These are phyloP conservation scores for Vimba vimba DNA, from an alignment of 2,113 vertebrate genomes.

Conservation along the genomic window DNA sequence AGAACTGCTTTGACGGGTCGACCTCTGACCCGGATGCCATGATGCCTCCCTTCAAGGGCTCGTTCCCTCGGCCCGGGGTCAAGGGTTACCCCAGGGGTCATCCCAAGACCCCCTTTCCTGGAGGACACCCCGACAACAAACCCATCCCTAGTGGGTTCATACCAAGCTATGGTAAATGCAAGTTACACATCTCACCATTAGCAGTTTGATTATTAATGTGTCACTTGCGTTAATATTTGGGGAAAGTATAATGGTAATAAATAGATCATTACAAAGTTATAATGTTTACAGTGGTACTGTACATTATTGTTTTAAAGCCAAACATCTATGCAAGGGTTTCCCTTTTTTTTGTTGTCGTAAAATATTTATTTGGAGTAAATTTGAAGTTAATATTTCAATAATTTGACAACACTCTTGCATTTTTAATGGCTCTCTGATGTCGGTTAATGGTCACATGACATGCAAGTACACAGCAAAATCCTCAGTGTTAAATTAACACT, in stretches of 20 bases:
- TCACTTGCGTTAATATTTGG: background rate
- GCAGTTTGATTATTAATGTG: background rate
- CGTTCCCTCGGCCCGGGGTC: conserved; percentile 75
- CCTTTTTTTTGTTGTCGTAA: background rate
- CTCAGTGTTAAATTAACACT: too few relatives aligned
- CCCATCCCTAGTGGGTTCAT: conserved; percentile 66
- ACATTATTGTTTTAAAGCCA: background rate
- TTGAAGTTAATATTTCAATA: background rate
- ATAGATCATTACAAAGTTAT: background rate
- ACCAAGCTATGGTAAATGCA: conserved; percentile 77
- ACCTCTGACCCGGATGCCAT: conserved; percentile 74
- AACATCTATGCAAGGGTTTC: background rate
- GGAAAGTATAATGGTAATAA: background rate
- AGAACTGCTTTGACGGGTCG: conserved; percentile 84
- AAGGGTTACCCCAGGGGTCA: conserved; percentile 73
- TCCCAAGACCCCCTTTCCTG: conserved; percentile 55
- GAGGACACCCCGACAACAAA: conserved; percentile 59
- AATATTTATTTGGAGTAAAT: background rate
- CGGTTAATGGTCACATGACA: too few relatives aligned
- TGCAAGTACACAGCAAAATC: too few relatives aligned
- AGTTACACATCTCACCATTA: background rate
- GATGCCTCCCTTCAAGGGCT: conserved; percentile 78
- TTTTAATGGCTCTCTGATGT: background rate
- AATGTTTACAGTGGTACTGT: background rate
- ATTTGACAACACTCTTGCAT: background rate